Percentiles rank a stretch among this genome's conserved stretches.
phyloP scores from a whole-genome alignment of 2,113 vertebrate genomes.

The Cettia cetti region DNA sequence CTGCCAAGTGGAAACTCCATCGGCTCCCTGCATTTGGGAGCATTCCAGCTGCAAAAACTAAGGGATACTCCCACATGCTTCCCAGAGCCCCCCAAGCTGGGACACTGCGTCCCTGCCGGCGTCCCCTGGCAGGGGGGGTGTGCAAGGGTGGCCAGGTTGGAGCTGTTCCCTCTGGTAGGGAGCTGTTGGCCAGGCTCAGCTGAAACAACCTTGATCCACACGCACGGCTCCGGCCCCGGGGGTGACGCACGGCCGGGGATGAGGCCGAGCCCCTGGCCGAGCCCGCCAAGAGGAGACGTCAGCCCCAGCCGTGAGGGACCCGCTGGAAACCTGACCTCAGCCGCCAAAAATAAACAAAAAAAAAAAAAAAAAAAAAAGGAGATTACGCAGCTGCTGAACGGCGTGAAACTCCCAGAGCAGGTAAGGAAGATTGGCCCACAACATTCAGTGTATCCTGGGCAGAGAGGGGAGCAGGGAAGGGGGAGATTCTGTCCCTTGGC shows the following conservation, averaged over 20 bases:
- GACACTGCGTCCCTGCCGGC: rapidly evolving
- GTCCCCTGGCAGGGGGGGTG: not conserved
- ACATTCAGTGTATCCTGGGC: not conserved
- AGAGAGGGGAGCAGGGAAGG: not conserved
- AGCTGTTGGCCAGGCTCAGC: not conserved
- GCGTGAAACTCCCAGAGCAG: rapidly evolving
- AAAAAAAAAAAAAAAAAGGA: not conserved
- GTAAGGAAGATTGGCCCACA: not conserved
- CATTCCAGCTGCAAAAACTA: not conserved
- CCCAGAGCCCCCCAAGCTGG: rapidly evolving
- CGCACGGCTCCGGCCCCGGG: rapidly evolving
- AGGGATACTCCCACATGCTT: not conserved
- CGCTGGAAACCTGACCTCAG: not conserved
- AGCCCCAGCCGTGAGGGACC: not conserved
- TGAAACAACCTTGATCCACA: not conserved
- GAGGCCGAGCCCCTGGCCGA: rapidly evolving
- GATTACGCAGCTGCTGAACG: not conserved
- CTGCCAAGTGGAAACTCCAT: not conserved
- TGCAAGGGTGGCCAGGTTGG: not conserved
- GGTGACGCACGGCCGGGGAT: not conserved
- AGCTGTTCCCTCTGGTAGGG: not conserved
- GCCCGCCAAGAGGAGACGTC: not conserved
- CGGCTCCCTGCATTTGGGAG: rapidly evolving
- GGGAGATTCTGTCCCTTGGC: not conserved
- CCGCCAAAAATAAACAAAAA: not conserved